A percentile compares a stretch with the other conserved stretches of the same genome.
Conservation (phyloP, 2,113 vertebrate genomes). For the Osmerus eperlanus region DNA sequence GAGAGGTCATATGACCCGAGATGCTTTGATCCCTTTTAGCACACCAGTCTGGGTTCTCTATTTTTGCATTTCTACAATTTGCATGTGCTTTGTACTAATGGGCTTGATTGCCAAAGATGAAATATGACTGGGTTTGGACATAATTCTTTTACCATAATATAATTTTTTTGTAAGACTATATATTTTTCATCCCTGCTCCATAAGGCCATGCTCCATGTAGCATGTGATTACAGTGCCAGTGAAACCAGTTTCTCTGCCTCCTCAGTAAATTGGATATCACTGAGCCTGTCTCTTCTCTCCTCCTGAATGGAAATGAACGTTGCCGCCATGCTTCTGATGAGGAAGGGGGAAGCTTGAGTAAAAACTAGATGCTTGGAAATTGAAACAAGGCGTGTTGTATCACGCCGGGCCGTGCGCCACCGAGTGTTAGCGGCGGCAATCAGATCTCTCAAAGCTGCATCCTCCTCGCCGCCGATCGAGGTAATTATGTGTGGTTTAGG, state of each 20-base stretch:
- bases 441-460: constrained; percentile 66
- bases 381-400: constrained; percentile 71
- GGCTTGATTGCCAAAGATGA: constrained; percentile 75
- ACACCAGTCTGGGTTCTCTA: constrained; percentile 15
- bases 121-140: constrained; percentile 72
- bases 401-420: constrained; percentile 43
- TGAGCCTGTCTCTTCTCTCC: constrained; percentile 65
- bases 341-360: constrained; percentile 52
- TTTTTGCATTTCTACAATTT: constrained; percentile 56
- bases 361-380: constrained; percentile 69
- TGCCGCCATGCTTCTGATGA: constrained; percentile 59
- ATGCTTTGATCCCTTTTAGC: constrained; percentile 47
- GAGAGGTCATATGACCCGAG: constrained; percentile 60
- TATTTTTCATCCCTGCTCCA: constrained; percentile 74
- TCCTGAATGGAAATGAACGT: constrained; percentile 71
- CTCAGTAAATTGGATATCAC: constrained; percentile 78
- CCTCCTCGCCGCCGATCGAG: constrained; percentile 56
- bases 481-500: constrained; percentile 70
- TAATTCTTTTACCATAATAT: constrained; percentile 63
- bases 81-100: constrained; percentile 76
- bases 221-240: constrained; percentile 75
- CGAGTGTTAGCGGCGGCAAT: constrained; percentile 67
- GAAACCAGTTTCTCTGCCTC: constrained; percentile 71
- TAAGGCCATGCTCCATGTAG: constrained; percentile 72
- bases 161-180: constrained; percentile 29